A percentile compares a stretch with the other conserved stretches of the same genome.
These are phyloP conservation scores for Rhabdornis inornatus DNA, from an alignment of 2,113 vertebrate species.

Conservation along the genomic window DNA sequence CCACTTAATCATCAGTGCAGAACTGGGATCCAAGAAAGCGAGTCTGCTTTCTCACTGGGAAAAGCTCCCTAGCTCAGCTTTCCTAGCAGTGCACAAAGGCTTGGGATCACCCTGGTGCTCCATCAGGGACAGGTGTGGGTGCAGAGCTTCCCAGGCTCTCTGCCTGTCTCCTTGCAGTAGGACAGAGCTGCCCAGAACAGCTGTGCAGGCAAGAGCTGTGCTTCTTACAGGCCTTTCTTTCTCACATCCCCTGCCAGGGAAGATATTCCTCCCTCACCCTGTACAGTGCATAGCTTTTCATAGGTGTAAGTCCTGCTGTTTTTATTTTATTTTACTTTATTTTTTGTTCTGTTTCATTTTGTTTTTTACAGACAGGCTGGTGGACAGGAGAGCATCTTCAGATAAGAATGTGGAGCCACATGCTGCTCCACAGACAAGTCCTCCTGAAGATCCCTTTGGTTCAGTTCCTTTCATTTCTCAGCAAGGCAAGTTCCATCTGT, in stretches of 20 bases:
- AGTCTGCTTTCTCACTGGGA: neutral
- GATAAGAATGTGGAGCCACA: constrained; percentile 73
- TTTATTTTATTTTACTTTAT: constrained; percentile 76
- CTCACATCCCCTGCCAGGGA: neutral
- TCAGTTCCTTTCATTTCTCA: constrained; percentile 92
- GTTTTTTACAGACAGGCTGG: constrained; percentile 85
- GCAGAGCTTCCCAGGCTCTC: neutral
- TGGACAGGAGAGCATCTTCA: constrained; percentile 78
- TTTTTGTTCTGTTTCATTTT: constrained; percentile 76
- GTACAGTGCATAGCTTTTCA: neutral
- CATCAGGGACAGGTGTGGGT: neutral
- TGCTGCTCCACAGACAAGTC: constrained; percentile 74
- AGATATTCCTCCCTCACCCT: neutral
- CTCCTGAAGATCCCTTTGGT: constrained; percentile 91
- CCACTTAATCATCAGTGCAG: neutral
- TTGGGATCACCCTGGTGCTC: neutral
- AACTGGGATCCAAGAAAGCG: fast-evolving
- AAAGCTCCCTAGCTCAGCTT: fast-evolving
- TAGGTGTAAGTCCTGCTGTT: constrained; percentile 36
- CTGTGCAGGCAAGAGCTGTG: neutral
- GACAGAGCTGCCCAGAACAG: neutral
- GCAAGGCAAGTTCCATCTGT: constrained; percentile 90
- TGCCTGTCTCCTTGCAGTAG: neutral
- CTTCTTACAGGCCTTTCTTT: neutral
- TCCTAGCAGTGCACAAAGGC: neutral